Percentiles rank a stretch among this genome's conserved stretches.
Evolutionary conservation across 2,888 invertebrate species (phyloP).

Genomic region (Saturnia pavonia): DNA sequence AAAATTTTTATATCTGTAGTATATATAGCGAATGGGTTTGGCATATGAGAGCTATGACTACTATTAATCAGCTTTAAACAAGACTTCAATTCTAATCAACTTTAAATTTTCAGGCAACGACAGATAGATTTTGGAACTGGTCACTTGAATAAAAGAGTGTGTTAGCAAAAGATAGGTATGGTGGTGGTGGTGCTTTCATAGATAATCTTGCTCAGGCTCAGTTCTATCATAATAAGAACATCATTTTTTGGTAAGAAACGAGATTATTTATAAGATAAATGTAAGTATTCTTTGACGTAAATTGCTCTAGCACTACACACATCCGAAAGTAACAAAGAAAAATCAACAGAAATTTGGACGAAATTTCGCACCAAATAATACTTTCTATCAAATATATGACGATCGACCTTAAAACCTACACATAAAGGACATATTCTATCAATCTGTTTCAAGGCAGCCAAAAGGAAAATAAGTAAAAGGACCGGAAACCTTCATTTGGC

Average conservation of each 20-base stretch:
- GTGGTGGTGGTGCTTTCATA: too few relatives aligned
- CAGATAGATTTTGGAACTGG: too few relatives aligned
- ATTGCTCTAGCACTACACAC: slow-evolving; percentile 36
- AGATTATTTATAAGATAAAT: not conserved
- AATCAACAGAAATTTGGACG: slow-evolving; percentile 44
- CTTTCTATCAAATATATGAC: not conserved
- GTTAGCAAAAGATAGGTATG: too few relatives aligned
- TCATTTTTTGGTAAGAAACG: not conserved
- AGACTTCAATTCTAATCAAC: too few relatives aligned
- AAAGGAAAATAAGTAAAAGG: slow-evolving; percentile 26
- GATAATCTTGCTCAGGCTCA: not conserved
- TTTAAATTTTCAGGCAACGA: too few relatives aligned
- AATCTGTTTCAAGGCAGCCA: not conserved
- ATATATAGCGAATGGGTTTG: not conserved
- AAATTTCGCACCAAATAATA: slow-evolving; percentile 26
- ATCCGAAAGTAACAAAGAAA: slow-evolving; percentile 47
- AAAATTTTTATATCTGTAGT: not conserved
- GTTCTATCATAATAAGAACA: not conserved
- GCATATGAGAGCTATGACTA: not conserved
- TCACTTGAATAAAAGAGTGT: too few relatives aligned
- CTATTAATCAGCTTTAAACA: not conserved
- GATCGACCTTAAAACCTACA: not conserved
- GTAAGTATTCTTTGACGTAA: slow-evolving; percentile 25
- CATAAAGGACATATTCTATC: slow-evolving; percentile 15
- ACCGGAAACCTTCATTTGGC: slow-evolving; percentile 49